Evolutionary conservation across 2,888 invertebrate species (phyloP).

Genomic region (Uropetala carovei): DNA sequence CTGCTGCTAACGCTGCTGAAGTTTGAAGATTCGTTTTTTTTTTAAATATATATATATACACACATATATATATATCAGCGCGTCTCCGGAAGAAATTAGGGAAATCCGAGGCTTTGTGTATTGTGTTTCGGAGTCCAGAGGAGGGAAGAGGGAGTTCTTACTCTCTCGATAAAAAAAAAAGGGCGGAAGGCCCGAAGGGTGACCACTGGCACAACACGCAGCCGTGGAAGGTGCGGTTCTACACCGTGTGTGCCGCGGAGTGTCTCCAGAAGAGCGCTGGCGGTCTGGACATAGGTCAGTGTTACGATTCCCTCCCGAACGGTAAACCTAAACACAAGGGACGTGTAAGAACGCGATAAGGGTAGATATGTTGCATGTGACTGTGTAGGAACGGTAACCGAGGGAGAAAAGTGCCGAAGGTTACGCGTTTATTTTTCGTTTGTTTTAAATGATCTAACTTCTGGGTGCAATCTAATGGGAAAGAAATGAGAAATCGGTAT

Average conservation of each 20-base stretch:
- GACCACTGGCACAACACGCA: conserved; percentile 58
- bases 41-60: too few relatives aligned
- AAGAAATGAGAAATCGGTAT: too few relatives aligned
- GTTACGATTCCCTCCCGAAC: not conserved
- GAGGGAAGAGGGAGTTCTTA: not conserved
- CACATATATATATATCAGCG: too few relatives aligned
- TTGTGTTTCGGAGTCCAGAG: not conserved
- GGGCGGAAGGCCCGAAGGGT: conserved; percentile 4
- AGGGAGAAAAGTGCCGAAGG: not conserved
- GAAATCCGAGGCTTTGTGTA: not conserved
- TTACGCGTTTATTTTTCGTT: not conserved
- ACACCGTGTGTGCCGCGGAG: conserved; percentile 48
- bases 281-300: conserved; percentile 63
- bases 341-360: not conserved
- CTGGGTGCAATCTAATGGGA: too few relatives aligned
- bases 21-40: not conserved
- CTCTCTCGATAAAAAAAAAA: not conserved
- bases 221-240: conserved; percentile 62
- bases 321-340: not conserved
- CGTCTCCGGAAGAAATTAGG: not conserved
- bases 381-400: not conserved
- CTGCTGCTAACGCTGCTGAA: not conserved
- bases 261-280: conserved; percentile 60
- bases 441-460: not conserved
- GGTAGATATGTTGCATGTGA: not conserved